Percentiles rank a stretch among this genome's conserved stretches.
Evolutionary conservation across 2,113 vertebrate genomes (phyloP).

Genomic region (Copsychus sechellarum): DNA sequence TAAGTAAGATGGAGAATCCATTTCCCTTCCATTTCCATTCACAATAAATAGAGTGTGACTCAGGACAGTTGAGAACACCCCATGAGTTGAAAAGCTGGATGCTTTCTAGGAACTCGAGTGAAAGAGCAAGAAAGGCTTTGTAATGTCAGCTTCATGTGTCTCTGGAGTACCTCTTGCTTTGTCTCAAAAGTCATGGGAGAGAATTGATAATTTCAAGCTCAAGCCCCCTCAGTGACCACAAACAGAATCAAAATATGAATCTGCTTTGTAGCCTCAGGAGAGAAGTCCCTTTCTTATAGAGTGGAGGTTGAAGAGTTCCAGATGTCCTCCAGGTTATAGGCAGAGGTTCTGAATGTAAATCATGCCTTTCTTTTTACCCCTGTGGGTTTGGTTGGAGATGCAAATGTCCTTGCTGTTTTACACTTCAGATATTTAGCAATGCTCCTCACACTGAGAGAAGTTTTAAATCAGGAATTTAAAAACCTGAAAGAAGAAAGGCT

Average conservation of each 20-base stretch:
- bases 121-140: background rate
- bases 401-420: background rate
- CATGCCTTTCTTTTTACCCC: background rate
- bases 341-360: background rate
- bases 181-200: background rate
- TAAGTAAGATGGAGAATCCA: background rate
- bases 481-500: background rate
- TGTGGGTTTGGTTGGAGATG: constrained; percentile 12
- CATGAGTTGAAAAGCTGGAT: background rate
- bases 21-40: background rate
- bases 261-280: background rate
- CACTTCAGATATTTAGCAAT: constrained; percentile 13
- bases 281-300: background rate
- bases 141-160: background rate
- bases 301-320: constrained; percentile 1
- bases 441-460: background rate
- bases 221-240: background rate
- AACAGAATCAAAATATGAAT: background rate
- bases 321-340: background rate
- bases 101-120: background rate
- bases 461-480: constrained; percentile 8
- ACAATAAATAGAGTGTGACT: background rate
- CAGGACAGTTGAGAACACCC: background rate
- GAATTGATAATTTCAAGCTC: background rate
- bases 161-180: background rate